Evolutionary conservation across 2,888 invertebrate genomes (phyloP), one percentile per base, ranked within the genome.

Genomic region (Oligia strigilis): DNA sequence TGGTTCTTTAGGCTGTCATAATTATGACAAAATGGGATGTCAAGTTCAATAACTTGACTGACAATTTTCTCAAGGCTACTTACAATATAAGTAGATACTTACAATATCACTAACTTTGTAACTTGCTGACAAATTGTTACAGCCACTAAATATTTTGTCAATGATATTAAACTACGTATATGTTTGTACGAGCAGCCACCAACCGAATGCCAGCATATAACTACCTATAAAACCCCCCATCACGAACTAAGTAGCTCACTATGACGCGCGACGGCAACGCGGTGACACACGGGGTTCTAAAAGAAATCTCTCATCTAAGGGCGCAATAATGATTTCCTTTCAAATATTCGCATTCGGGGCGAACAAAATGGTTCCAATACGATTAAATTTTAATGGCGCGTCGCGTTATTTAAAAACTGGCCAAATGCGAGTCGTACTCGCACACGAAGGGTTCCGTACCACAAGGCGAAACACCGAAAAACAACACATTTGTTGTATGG

Each of bases 301-400:
- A 82, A 14, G 70, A 75, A 82, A 72, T 81, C 40, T 75, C 69
- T 65, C 67, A 75, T 84, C 82, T 81, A 77, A 78, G 80, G 46
- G 78, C 14, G 76, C 79, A 84, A 87, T 84, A 86, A 88, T 87
- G 77, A 87, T 84, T 88, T 84, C 84, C 77, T 85, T 85, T 88
- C 78, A 85, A 85, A 82, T 80, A 83, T 85, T 81, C 83, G 66
- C 77, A 69, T 80, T 78, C 17, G n/a, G 14, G 49, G 75, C 49
- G 64, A 71, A 82, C 81, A 85, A 89, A 85, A 89, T 84, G 77
- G 65, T 58, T 46, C 29, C 78, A 85, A 87, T 89, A 86, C 82
- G 85, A 87, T 84, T 85, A 81, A 79, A 29, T 64, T 83, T 72
- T 71, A 46, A 46, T 49, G 66, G 66, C 78, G 76, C 79, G 65